Evolutionary conservation across 2,797 vertebrate species (phyloP), one percentile per base, ranked within the genome.

Genomic region (Cebuella pygmaea): DNA sequence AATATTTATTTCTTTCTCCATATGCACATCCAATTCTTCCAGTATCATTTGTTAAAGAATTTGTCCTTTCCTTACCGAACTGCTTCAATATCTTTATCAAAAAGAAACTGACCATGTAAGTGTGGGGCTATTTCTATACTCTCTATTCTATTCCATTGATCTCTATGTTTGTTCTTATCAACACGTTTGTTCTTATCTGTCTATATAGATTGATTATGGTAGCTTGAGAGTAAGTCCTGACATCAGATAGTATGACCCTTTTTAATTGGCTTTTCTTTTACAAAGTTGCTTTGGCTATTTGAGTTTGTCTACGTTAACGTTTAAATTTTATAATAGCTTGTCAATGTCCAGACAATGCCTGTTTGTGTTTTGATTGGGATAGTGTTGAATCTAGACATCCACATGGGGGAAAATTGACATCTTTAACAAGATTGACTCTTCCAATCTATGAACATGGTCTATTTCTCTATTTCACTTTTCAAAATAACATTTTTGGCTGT

Each of bases 401-500:
- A 26, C 7, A 1, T 48, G 7, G 11, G 19, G 19, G 27, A 48
- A 24, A 48, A n/a, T 17, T 48, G 41, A 48, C 20, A 36, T 36
- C 20, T 24, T 67, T 67, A 48, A 67, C 19, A 41, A 10, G 74
- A 33, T 44, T 57, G n/a, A 33, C 17, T 59, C 39, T 96, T 57
- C 10, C 52, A 70, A 36, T 78, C 13, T 52, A 76, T 57, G 7
- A 81, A 80, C 12, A 57, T 79, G 48, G 20, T 83, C 2, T 88
- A 20, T 48, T 67, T 94, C 39, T 82, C 14, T 70, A 36, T 84
- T 48, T 64, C 24, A 72, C 41, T 89, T 94, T 46, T 15, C 1
- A 88, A 93, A 83, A 70, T 92, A 95, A 75, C 70, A 50, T 82
- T 76, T 78, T 80, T 30, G 91, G 14, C 33, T 74, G n/a, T 85